Conservation (phyloP, 2,113 vertebrate species). For the Aegotheles bennettii region DNA sequence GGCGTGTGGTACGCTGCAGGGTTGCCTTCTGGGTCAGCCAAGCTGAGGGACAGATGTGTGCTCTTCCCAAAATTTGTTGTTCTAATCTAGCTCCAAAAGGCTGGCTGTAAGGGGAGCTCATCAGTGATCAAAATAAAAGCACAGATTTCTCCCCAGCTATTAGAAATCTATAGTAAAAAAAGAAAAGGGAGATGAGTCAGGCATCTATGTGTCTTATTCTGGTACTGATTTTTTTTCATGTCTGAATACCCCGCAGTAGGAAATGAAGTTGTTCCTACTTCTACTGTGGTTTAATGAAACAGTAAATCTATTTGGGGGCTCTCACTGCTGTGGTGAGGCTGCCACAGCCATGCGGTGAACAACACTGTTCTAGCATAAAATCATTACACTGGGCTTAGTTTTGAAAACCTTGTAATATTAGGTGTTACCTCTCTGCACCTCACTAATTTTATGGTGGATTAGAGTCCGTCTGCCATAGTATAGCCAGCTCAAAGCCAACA, state of each 20-base stretch:
- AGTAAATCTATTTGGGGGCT: neutral
- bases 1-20: rapidly evolving
- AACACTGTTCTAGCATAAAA: neutral
- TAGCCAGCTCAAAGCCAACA: neutral
- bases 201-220: neutral
- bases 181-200: neutral
- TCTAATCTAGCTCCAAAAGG: neutral
- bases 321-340: neutral
- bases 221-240: neutral
- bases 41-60: neutral
- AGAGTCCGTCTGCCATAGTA: neutral
- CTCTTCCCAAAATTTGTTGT: neutral
- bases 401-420: neutral
- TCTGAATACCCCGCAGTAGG: neutral
- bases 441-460: neutral
- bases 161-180: neutral
- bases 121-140: neutral
- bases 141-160: neutral
- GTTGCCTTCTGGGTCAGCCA: neutral
- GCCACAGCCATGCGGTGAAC: neutral
- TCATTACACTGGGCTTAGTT: neutral
- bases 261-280: neutral
- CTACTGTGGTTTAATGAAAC: neutral
- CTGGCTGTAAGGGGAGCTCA: neutral
- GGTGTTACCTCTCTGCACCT: neutral